Base-by-base conservation (phyloP, 64 coral and sea anemone genomes). In the Montipora capricornis region DNA sequence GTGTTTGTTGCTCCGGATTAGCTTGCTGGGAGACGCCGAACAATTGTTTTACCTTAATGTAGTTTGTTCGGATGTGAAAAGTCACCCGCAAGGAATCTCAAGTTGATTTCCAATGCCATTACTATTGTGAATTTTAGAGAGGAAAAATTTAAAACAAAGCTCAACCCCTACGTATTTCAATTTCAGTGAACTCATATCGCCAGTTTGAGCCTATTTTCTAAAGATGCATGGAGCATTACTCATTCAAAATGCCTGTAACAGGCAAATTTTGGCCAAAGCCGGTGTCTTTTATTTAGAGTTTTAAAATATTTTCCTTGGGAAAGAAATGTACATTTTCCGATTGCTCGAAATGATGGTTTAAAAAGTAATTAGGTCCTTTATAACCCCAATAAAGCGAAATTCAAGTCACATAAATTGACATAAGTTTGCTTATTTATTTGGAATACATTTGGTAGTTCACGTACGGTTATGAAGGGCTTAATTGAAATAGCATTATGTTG, bases 401-500 rank as follows among this genome's bases (percentile, higher is more conserved):
- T 70, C 64, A 49, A 73, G 8, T 45, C 44, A 51, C 82, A 86
- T 20, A 20, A 86, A 73, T 37, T 68, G 61, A 84, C 44, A 14
- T 47, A 44, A 73, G 46, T 86, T 45, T 46, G 44, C 68, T 76
- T 84, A 62, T 84, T 68, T 73, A 71, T 86, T 73, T 86, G 62
- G 16, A 24, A n/a, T 71, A 19, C 62, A 86, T 86, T 86, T 71
- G 64, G 71, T 86, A 86, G 70, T 86, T 86, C 64, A 22, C 82
- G 11, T 47, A 49, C 64, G 47, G 64, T 45, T 46, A 50, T 26
- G 44, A 86, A 84, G 82, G 66, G 46, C 62, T 86, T 86, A 71
- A 86, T 86, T 86, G 71, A 44, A 86, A 86, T 86, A 73, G 50
- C 64, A 86, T 78, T 86, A 71, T n/a, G 82, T 86, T 86, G 82